Evolutionary conservation across 1,140 invertebrate species (phyloP), one percentile per base, ranked within the genome.

Genomic region (Drosophila pruinosa): DNA sequence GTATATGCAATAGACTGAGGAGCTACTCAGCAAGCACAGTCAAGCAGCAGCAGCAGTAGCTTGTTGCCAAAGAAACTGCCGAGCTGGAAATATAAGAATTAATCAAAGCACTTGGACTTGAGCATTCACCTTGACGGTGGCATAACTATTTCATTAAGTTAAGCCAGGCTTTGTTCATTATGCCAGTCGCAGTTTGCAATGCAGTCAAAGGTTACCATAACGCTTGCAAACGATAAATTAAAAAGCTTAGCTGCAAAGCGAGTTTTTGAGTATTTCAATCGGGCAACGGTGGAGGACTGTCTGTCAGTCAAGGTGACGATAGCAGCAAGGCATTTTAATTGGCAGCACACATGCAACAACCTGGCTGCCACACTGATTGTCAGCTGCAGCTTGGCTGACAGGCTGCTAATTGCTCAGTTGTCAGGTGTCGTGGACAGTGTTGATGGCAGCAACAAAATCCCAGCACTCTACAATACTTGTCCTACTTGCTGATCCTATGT

Each of bases 321-420:
- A 21, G 53, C n/a, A n/a, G n/a, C n/a, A n/a, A 14, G 31, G 10
- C 31, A 47, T 31, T 59, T 34, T 36, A 48, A 59, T 59, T 63
- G 36, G n/a, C n/a, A n/a, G n/a, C n/a, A n/a, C n/a, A n/a, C n/a
- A n/a, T n/a, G n/a, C n/a, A n/a, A n/a, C n/a, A n/a, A n/a, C n/a
- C n/a, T n/a, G n/a, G 24, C 5, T 7, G 3, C 7, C 57, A 15
- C 24, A 22, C 31, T 12, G 19, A 22, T 10, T 7, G 45, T 14
- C 24, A 17, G 12, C 31, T 64, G 48, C 24, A 7, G 8, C 22
- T 28, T 52, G 59, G 22, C 14, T n/a, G n/a, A 12, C 59, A 26
- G 21, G 34, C 21, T 39, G 36, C 17, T 10, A 38, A 3, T 48
- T 19, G 52, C n/a, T 3, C 10, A 10, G 3, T n/a, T 3, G 31